phyloP scores from a whole-genome alignment of 2,888 invertebrate species.

The Dioctria linearis region DNA sequence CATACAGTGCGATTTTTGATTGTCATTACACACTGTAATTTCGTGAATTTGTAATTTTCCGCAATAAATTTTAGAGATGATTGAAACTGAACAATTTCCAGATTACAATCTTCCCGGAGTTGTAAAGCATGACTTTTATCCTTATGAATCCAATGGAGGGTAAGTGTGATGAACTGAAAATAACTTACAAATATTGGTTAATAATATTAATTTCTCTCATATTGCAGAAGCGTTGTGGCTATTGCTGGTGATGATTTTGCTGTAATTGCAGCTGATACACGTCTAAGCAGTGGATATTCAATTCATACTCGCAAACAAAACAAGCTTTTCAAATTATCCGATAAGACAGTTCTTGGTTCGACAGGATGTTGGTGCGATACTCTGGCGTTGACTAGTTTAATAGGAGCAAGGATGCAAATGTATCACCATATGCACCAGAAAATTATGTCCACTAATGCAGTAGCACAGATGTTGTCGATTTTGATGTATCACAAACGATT shows the following conservation, averaged over 20 bases:
- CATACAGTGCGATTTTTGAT: slow-evolving; percentile 11
- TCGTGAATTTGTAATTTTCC: not conserved
- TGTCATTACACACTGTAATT: not conserved
- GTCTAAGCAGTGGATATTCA: slow-evolving; percentile 91
- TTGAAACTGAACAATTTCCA: slow-evolving; percentile 65
- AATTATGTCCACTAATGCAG: slow-evolving; percentile 91
- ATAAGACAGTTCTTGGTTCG: slow-evolving; percentile 90
- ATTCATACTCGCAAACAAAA: slow-evolving; percentile 92
- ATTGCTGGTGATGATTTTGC: slow-evolving; percentile 96
- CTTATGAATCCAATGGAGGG: slow-evolving; percentile 87
- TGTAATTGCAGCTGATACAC: slow-evolving; percentile 95
- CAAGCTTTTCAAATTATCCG: slow-evolving; percentile 87
- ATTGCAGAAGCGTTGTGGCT: slow-evolving; percentile 89
- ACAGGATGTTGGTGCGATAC: slow-evolving; percentile 99
- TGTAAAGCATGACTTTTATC: slow-evolving; percentile 74
- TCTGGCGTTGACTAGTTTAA: slow-evolving; percentile 86
- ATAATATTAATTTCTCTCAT: too few relatives aligned
- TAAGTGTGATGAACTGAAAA: slow-evolving; percentile 67
- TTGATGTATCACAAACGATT: slow-evolving; percentile 97
- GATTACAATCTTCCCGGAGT: slow-evolving; percentile 71
- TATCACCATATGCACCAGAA: slow-evolving; percentile 95
- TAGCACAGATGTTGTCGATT: slow-evolving; percentile 96
- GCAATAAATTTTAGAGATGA: slow-evolving; percentile 19
- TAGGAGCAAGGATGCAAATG: slow-evolving; percentile 93
- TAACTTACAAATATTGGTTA: too few relatives aligned